These are phyloP conservation scores for Dromas ardeola DNA, from an alignment of 2,113 vertebrate species.

Conservation along the genomic window DNA sequence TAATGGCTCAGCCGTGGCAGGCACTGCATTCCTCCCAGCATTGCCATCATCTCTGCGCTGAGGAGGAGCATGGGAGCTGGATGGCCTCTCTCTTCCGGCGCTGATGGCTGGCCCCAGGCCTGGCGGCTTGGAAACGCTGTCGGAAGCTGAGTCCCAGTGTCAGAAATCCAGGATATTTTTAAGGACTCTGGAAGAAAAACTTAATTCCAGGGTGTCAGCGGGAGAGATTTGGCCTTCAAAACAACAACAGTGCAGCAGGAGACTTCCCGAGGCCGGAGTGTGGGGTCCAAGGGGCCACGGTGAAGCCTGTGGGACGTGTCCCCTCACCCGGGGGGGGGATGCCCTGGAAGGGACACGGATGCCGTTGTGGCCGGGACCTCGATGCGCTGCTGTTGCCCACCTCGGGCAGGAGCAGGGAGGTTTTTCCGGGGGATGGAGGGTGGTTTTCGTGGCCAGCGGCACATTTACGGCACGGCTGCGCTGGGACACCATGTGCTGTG, in stretches of 20 bases:
- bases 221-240: slow-evolving; percentile 20
- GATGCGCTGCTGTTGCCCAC: fast-evolving
- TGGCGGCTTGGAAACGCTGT: not conserved
- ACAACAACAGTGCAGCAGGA: not conserved
- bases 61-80: slow-evolving; percentile 14
- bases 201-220: not conserved
- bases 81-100: not conserved
- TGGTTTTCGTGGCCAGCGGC: not conserved
- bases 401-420: fast-evolving
- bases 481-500: not conserved
- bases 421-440: not conserved
- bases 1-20: not conserved
- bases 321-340: not conserved
- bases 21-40: not conserved
- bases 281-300: not conserved
- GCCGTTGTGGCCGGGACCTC: not conserved
- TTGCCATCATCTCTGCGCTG: fast-evolving
- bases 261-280: fast-evolving
- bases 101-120: not conserved
- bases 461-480: not conserved
- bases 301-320: fast-evolving
- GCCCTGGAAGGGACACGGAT: not conserved
- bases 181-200: slow-evolving; percentile 48
- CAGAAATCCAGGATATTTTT: slow-evolving; percentile 50
- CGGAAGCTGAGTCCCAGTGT: not conserved